These are phyloP conservation scores for Sialia sialis DNA, from an alignment of 2,113 vertebrate species.

Conservation along the genomic window DNA sequence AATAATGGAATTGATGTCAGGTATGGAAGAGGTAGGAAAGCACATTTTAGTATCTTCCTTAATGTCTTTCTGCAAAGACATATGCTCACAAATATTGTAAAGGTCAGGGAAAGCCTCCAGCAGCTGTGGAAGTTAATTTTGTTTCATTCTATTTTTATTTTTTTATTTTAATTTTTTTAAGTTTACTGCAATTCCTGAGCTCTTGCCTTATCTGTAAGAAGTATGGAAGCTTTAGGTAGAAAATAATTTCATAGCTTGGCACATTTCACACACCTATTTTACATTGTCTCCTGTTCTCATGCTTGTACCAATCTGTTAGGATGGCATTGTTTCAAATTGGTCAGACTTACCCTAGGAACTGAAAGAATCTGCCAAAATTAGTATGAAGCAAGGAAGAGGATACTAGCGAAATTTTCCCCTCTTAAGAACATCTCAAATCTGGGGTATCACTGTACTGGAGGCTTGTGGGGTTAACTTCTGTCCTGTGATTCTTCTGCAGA, in stretches of 20 bases:
- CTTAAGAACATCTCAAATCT: background rate
- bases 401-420: background rate
- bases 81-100: background rate
- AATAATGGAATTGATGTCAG: background rate
- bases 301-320: background rate
- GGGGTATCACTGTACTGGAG: background rate
- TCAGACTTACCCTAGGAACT: background rate
- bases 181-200: background rate
- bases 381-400: background rate
- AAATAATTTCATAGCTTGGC: background rate
- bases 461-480: background rate
- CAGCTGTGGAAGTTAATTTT: background rate
- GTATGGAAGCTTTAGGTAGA: background rate
- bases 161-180: background rate
- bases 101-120: background rate
- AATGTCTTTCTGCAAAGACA: background rate
- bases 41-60: background rate
- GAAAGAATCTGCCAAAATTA: background rate
- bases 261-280: background rate
- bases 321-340: background rate
- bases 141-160: background rate
- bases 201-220: background rate
- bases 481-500: background rate
- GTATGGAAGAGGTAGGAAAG: background rate
- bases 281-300: background rate